phyloP scores from a whole-genome alignment of 2,888 invertebrate species.

The Ophioninae sp. region DNA sequence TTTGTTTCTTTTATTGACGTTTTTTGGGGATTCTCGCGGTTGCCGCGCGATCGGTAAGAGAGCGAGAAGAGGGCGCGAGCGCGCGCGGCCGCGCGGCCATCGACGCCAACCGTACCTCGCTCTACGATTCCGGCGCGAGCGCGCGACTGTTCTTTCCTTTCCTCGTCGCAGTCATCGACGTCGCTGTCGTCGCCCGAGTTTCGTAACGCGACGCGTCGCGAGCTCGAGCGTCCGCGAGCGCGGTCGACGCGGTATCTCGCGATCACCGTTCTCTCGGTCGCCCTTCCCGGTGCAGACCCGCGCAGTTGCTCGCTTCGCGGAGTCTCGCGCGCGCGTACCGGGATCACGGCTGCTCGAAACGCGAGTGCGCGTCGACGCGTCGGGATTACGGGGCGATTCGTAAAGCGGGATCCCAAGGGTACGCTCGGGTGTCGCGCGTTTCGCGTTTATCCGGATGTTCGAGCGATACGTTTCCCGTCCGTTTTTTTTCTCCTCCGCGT shows the following conservation, averaged over 20 bases:
- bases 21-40: no score
- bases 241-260: conserved; percentile 26
- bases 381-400: no score
- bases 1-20: neutral
- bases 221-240: conserved; percentile 47
- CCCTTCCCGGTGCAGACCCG: neutral
- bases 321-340: neutral
- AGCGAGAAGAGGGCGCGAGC: neutral
- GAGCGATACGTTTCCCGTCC: no score
- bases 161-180: conserved; percentile 11
- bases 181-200: conserved; percentile 32
- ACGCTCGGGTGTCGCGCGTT: no score
- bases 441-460: no score
- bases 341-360: no score
- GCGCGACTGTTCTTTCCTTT: conserved; percentile 22
- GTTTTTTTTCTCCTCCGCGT: no score
- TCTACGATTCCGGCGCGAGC: conserved; percentile 6
- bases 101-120: conserved; percentile 26
- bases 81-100: conserved; percentile 18
- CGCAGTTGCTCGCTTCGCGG: neutral
- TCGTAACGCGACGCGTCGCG: conserved; percentile 26
- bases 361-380: no score
- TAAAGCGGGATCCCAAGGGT: no score
- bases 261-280: neutral
- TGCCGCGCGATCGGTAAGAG: conserved; percentile 32